Conservation (phyloP, 1,140 invertebrate genomes). For the Venustaconcha ellipsiformis region DNA sequence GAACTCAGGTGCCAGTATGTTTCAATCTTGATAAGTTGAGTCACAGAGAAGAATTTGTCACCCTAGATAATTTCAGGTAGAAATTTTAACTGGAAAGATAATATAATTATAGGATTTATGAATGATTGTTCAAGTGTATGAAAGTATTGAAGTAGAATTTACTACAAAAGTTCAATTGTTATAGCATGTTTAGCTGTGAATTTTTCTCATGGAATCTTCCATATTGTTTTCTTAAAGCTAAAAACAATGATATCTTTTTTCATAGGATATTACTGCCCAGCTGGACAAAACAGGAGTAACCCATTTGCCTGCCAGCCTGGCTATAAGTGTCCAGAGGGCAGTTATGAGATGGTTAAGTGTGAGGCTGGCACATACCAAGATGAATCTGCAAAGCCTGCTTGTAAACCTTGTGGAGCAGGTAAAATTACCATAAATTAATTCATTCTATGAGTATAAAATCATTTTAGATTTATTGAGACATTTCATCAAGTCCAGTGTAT, state of each 20-base stretch:
- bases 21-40: no score
- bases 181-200: no score
- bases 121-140: no score
- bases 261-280: conserved; percentile 63
- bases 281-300: conserved; percentile 58
- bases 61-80: no score
- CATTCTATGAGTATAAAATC: background rate
- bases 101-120: no score
- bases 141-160: no score
- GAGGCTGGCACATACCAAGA: conserved; percentile 64
- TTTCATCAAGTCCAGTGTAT: background rate
- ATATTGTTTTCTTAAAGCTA: no score
- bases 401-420: conserved; percentile 64
- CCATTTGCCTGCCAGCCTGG: conserved; percentile 52
- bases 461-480: background rate
- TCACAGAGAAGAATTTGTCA: no score
- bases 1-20: no score
- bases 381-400: conserved; percentile 53
- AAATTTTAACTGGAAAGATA: no score
- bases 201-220: no score
- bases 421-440: conserved; percentile 8
- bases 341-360: conserved; percentile 52
- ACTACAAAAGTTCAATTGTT: no score
- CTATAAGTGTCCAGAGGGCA: conserved; percentile 58
- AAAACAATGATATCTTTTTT: background rate